These are phyloP conservation scores for Vidua chalybeata DNA, from an alignment of 2,113 vertebrate genomes.

Conservation along the genomic window DNA sequence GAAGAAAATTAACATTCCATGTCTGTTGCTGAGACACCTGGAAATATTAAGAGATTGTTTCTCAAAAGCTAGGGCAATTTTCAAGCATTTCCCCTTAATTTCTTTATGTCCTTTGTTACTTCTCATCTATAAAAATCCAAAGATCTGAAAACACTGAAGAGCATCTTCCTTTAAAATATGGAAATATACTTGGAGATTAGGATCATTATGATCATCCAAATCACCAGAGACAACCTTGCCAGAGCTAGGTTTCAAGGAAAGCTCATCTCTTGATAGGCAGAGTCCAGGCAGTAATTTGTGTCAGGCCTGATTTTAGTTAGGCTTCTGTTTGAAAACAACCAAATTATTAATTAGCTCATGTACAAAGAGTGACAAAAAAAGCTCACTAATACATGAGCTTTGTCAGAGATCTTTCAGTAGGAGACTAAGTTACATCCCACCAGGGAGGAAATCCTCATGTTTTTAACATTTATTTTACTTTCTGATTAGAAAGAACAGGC, in stretches of 20 bases:
- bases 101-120: background rate
- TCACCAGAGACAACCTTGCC: background rate
- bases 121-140: background rate
- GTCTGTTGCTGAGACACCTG: background rate
- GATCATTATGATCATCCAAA: background rate
- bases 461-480: background rate
- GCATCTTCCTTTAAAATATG: background rate
- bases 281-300: background rate
- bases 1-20: slow-evolving; percentile 18
- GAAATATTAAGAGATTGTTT: background rate
- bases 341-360: background rate
- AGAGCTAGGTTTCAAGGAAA: background rate
- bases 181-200: background rate
- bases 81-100: background rate
- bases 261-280: background rate
- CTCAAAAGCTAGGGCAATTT: background rate
- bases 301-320: background rate
- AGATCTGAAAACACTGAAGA: background rate
- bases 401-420: background rate
- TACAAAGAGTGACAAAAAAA: background rate
- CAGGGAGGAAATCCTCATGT: background rate
- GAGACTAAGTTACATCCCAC: background rate
- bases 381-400: background rate
- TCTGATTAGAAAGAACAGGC: background rate
- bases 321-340: background rate